A percentile compares a stretch with the other conserved stretches of the same genome.
Evolutionary conservation across 2,797 vertebrate genomes (phyloP).

Genomic region (Galago senegalensis): DNA sequence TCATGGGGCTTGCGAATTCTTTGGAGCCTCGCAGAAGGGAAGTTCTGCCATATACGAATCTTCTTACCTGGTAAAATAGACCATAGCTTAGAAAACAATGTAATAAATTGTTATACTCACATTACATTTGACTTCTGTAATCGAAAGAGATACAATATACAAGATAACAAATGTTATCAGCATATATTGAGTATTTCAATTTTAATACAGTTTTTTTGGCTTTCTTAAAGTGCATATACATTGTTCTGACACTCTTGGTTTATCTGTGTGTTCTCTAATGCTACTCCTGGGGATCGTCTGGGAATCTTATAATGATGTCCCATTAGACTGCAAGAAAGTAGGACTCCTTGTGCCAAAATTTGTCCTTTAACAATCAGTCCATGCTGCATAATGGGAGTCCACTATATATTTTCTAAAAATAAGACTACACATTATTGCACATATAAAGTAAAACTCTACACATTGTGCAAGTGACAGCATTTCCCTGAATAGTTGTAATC

Average conservation of each 20-base stretch:
- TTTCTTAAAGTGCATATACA: too few relatives aligned
- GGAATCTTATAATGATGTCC: slow-evolving; percentile 32
- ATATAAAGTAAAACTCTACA: background rate
- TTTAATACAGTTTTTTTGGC: too few relatives aligned
- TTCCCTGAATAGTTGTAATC: slow-evolving; percentile 40
- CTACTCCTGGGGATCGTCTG: slow-evolving; percentile 1
- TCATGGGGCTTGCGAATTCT: background rate
- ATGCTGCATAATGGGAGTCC: background rate
- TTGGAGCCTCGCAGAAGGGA: background rate
- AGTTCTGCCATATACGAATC: background rate
- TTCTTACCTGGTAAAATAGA: slow-evolving; percentile 1
- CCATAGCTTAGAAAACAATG: background rate
- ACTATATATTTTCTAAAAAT: background rate
- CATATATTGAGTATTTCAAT: too few relatives aligned
- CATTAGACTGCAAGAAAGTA: slow-evolving; percentile 30
- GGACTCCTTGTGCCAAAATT: background rate
- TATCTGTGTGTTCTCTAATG: background rate
- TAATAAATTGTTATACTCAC: background rate
- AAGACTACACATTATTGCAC: background rate
- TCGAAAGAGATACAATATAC: too few relatives aligned
- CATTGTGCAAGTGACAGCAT: background rate
- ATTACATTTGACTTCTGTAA: too few relatives aligned
- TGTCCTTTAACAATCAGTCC: background rate
- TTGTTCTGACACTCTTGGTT: background rate
- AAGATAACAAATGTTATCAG: too few relatives aligned